Evolutionary conservation across 2,113 vertebrate species (phyloP).

Genomic region (Prionailurus viverrinus): DNA sequence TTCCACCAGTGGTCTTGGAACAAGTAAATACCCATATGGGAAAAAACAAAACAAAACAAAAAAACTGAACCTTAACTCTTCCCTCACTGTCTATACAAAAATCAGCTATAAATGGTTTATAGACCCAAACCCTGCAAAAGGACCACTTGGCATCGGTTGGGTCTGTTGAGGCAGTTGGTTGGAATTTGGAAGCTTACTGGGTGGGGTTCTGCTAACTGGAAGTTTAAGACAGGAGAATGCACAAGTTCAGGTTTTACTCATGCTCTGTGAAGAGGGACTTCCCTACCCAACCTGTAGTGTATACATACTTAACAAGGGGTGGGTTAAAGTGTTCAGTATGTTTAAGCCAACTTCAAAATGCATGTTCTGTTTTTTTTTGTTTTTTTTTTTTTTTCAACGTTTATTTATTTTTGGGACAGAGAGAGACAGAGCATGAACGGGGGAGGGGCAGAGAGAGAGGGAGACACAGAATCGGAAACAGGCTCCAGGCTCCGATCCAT

Average conservation of each 20-base stretch:
- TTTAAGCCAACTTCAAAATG: neutral
- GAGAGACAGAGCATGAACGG: too few species aligned
- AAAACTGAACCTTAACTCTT: neutral
- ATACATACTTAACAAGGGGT: neutral
- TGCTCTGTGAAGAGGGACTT: neutral
- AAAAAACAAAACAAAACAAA: neutral
- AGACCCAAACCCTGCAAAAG: neutral
- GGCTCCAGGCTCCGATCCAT: too few species aligned
- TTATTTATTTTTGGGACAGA: too few species aligned
- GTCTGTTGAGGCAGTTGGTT: neutral
- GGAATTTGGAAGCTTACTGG: neutral
- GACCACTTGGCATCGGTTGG: neutral
- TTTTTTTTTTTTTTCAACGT: too few species aligned
- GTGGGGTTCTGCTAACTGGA: neutral
- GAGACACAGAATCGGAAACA: too few species aligned
- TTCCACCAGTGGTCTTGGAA: neutral
- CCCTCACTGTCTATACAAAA: neutral
- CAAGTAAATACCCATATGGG: neutral
- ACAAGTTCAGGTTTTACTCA: neutral
- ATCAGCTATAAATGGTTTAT: neutral
- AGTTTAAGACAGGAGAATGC: neutral
- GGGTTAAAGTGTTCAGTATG: neutral
- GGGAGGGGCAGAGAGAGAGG: too few species aligned
- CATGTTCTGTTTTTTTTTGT: neutral
- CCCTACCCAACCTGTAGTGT: neutral